These are phyloP conservation scores for Colossoma macropomum DNA, from an alignment of 2,113 vertebrate species.

Conservation along the genomic window DNA sequence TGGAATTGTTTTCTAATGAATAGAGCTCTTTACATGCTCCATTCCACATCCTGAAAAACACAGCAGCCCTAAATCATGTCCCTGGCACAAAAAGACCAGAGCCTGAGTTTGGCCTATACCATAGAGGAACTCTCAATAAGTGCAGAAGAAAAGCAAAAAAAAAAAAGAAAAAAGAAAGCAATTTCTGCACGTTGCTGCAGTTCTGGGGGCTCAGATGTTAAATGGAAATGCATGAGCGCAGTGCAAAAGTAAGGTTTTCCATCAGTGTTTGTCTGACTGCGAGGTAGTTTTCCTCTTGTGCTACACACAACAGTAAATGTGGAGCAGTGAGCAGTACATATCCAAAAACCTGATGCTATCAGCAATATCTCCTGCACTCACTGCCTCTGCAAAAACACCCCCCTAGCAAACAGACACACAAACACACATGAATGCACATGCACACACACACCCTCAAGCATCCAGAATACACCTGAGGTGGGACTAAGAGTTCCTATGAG, in stretches of 20 bases:
- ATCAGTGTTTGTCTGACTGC: constrained; percentile 3
- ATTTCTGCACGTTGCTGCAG: constrained; percentile 4
- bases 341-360: constrained; percentile 25
- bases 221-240: constrained; percentile 15
- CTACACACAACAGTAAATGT: not conserved
- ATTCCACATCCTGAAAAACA: constrained; percentile 50
- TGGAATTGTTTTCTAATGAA: constrained; percentile 53
- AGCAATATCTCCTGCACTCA: constrained; percentile 14
- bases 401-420: not conserved
- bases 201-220: constrained; percentile 14
- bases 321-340: not conserved
- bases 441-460: not conserved
- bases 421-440: constrained; percentile 14
- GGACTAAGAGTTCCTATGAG: not conserved
- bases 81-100: constrained; percentile 12
- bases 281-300: constrained; percentile 7
- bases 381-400: not conserved
- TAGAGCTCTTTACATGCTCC: constrained; percentile 32
- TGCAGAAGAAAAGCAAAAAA: not conserved
- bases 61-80: constrained; percentile 24
- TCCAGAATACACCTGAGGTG: not conserved
- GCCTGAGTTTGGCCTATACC: constrained; percentile 15
- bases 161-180: not conserved
- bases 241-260: not conserved
- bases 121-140: constrained; percentile 9